phyloP scores from a whole-genome alignment of 1,140 invertebrate genomes.

The Halictus rubicundus region DNA sequence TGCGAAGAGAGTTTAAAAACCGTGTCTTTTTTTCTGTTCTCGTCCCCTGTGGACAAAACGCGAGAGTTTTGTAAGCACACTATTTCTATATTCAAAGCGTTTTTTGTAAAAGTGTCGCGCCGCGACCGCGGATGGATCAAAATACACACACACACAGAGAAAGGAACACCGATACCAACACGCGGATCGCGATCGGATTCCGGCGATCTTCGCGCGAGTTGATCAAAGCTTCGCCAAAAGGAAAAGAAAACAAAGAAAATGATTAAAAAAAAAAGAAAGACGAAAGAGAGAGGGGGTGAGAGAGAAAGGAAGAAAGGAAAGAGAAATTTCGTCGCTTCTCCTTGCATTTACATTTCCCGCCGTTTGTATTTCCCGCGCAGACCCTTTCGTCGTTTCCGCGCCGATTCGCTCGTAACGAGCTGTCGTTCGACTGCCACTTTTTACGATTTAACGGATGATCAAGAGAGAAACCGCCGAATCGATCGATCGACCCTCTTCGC shows the following conservation, averaged over 20 bases:
- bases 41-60: constrained; percentile 25
- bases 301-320: too few relatives aligned
- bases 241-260: too few relatives aligned
- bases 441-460: neutral
- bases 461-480: neutral
- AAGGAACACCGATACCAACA: too few relatives aligned
- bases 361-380: neutral
- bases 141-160: constrained; percentile 6
- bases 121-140: constrained; percentile 28
- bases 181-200: constrained; percentile 15
- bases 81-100: constrained; percentile 55
- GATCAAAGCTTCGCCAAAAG: neutral
- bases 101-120: constrained; percentile 42
- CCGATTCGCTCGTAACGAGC: constrained; percentile 3
- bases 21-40: constrained; percentile 31
- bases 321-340: neutral
- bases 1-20: constrained; percentile 25
- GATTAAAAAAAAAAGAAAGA: too few relatives aligned
- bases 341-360: neutral
- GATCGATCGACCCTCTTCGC: neutral
- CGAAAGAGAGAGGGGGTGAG: too few relatives aligned
- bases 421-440: constrained; percentile 40
- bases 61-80: constrained; percentile 55
- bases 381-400: constrained; percentile 4
- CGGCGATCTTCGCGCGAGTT: constrained; percentile 13